A percentile compares a stretch with the other conserved stretches of the same genome.
Conservation (phyloP, 1,140 invertebrate species). For the Penaeus indicus region DNA sequence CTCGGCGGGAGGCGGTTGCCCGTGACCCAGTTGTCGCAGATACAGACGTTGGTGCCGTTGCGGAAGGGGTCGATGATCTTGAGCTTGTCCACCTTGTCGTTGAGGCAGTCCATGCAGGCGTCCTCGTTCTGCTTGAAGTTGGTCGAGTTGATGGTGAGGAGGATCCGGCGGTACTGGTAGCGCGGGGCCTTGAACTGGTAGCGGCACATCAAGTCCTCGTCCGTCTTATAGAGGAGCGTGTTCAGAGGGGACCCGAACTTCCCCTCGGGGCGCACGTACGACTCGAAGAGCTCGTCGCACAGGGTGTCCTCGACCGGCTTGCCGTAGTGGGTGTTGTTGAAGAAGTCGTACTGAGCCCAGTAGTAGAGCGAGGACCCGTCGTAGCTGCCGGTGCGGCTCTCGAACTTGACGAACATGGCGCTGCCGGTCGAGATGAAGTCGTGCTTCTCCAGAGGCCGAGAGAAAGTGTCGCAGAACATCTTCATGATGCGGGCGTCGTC, state of each 20-base stretch:
- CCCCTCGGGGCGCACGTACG: conserved; percentile 79
- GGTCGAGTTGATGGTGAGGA: conserved; percentile 76
- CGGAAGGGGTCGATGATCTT: conserved; percentile 69
- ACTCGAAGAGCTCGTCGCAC: conserved; percentile 87
- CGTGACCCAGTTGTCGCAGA: conserved; percentile 63
- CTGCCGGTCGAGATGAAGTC: conserved; percentile 90
- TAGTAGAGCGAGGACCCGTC: conserved; percentile 83
- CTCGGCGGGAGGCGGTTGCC: conserved; percentile 66
- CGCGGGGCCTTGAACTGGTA: conserved; percentile 87
- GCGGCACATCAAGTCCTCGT: conserved; percentile 81
- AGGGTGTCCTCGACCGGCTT: conserved; percentile 82
- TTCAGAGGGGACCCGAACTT: conserved; percentile 84
- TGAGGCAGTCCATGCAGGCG: conserved; percentile 84
- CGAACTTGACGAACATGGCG: conserved; percentile 81
- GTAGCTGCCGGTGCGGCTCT: conserved; percentile 81
- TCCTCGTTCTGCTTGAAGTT: conserved; percentile 78
- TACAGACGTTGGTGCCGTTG: conserved; percentile 66
- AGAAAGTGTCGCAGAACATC: conserved; percentile 93
- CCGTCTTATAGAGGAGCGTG: conserved; percentile 86
- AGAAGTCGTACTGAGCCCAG: conserved; percentile 93
- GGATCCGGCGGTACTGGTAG: conserved; percentile 82
- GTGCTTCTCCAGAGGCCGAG: conserved; percentile 90
- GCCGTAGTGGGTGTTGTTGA: conserved; percentile 88
- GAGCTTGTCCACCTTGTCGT: conserved; percentile 86
- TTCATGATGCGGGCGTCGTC: conserved; percentile 90